phyloP scores from a whole-genome alignment of 2,888 invertebrate genomes.

The Eupithecia tripunctaria region DNA sequence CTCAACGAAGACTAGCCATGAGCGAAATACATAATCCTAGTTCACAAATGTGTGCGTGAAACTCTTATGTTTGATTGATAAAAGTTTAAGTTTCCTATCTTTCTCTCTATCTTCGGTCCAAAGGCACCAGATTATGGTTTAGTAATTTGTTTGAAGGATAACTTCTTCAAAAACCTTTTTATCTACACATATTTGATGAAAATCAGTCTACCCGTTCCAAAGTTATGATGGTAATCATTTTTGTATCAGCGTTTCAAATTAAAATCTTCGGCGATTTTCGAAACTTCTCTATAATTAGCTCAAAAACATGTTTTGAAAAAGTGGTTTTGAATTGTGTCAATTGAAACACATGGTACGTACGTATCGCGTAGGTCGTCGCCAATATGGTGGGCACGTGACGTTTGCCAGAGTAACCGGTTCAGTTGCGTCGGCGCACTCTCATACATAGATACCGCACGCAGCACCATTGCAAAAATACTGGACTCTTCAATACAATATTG shows the following conservation, averaged over 20 bases:
- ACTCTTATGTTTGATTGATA: not conserved
- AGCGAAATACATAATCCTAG: not conserved
- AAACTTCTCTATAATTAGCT: not conserved
- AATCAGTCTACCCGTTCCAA: not conserved
- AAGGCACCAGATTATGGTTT: too few relatives aligned
- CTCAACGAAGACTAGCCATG: not conserved
- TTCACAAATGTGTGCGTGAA: not conserved
- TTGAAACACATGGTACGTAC: constrained; percentile 18
- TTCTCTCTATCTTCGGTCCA: too few relatives aligned
- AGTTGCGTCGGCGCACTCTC: not conserved
- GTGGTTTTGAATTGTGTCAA: constrained; percentile 18
- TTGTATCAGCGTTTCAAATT: not conserved
- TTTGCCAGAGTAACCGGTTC: constrained; percentile 15
- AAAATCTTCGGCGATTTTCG: not conserved
- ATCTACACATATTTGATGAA: not conserved
- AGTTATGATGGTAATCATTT: not conserved
- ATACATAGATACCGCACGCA: not conserved
- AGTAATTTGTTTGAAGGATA: too few relatives aligned
- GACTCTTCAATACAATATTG: not conserved
- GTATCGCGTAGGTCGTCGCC: constrained; percentile 23
- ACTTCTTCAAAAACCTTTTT: too few relatives aligned
- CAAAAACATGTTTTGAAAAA: not conserved
- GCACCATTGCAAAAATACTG: constrained; percentile 13
- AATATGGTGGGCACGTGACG: constrained; percentile 23
- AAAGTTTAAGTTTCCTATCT: too few relatives aligned